Evolutionary conservation across 2,797 vertebrate species (phyloP).

Genomic region (Pagetopsis macropterus): DNA sequence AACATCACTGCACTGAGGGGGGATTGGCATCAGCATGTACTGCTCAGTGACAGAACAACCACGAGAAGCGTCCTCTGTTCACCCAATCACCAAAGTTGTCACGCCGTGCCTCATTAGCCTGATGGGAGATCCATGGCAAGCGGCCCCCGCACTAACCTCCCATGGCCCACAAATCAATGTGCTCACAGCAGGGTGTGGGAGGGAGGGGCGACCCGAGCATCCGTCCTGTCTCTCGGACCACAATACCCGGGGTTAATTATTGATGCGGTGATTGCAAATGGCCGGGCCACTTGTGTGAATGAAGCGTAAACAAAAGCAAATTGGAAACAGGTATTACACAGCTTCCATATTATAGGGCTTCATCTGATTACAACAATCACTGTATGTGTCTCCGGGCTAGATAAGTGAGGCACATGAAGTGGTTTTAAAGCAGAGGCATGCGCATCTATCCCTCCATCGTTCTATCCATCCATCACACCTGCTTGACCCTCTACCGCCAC

Average conservation of each 20-base stretch:
- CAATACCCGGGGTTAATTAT: constrained; percentile 73
- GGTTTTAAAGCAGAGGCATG: constrained; percentile 77
- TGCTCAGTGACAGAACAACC: constrained; percentile 61
- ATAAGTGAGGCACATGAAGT: constrained; percentile 72
- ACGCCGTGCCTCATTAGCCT: constrained; percentile 72
- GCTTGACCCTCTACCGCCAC: constrained; percentile 74
- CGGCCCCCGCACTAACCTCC: constrained; percentile 60
- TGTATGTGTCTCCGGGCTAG: constrained; percentile 53
- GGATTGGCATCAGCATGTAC: constrained; percentile 28
- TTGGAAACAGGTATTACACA: constrained; percentile 73
- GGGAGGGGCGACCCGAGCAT: constrained; percentile 34
- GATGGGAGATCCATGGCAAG: constrained; percentile 74
- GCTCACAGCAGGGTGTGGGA: constrained; percentile 55
- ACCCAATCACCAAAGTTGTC: constrained; percentile 71
- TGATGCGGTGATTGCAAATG: constrained; percentile 65
- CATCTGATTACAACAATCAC: constrained; percentile 80
- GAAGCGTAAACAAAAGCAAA: constrained; percentile 78
- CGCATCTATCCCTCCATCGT: constrained; percentile 65
- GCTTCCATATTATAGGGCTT: constrained; percentile 63
- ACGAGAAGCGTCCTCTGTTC: constrained; percentile 51
- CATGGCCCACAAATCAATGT: constrained; percentile 72
- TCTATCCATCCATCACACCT: constrained; percentile 59
- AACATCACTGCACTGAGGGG: constrained; percentile 10
- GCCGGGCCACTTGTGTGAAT: constrained; percentile 62
- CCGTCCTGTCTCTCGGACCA: constrained; percentile 36